These are phyloP conservation scores for Acropternis orthonyx DNA, from an alignment of 2,797 vertebrate species.

Conservation along the genomic window DNA sequence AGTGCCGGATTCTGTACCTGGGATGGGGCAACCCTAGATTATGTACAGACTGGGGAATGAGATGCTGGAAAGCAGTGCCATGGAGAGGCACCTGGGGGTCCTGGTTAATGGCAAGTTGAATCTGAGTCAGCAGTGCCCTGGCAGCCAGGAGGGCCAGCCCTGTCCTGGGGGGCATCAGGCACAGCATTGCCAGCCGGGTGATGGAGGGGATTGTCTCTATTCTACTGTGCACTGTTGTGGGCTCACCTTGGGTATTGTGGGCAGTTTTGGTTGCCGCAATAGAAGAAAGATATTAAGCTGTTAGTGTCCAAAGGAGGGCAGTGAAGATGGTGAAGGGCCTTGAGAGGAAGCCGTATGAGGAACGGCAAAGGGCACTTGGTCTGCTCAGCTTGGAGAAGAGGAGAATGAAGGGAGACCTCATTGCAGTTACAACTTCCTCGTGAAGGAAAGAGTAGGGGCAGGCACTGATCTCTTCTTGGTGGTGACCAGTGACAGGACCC, in stretches of 20 bases:
- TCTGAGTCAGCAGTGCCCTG: neutral
- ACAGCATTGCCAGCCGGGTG: rapidly evolving
- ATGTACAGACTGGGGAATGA: neutral
- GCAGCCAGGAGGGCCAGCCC: neutral
- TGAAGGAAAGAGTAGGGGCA: neutral
- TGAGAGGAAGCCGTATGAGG: neutral
- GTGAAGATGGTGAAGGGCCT: neutral
- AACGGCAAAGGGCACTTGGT: neutral
- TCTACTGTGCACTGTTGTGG: neutral
- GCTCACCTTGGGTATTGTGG: neutral
- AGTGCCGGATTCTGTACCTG: neutral
- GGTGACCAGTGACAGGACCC: neutral
- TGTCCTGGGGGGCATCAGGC: neutral
- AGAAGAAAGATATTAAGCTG: neutral
- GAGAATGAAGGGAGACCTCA: neutral
- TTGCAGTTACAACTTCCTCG: neutral
- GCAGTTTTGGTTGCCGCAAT: neutral
- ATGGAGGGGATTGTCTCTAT: neutral
- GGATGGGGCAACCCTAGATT: neutral
- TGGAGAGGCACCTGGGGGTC: neutral
- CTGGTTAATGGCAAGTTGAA: neutral
- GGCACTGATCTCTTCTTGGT: neutral
- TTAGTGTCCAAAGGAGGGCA: neutral
- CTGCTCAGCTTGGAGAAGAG: neutral
- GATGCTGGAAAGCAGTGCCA: neutral